Base-by-base conservation (phyloP, 2,113 vertebrate genomes). In the Vulpes ferrilata region DNA sequence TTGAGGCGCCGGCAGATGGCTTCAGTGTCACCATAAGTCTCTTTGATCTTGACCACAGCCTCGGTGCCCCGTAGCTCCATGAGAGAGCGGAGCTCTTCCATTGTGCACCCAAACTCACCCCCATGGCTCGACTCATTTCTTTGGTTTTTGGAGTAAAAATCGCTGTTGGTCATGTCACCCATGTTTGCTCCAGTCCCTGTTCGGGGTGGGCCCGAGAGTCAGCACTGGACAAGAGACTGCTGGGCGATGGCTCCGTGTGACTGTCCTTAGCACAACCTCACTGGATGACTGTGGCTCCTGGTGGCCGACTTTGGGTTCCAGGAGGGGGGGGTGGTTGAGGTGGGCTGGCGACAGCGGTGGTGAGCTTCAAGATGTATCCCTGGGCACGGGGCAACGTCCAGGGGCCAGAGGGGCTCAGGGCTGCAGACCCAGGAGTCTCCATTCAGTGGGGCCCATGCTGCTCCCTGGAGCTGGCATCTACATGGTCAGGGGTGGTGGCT, bases 141-240 rank as follows among this genome's bases (percentile, higher is more conserved):
- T 99, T 99, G 99, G 99, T 99, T 99, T 99, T 99, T 99, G 98
- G 99, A 99, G 98, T 99, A 99, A 99, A 99, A 99, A 99, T 99
- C 99, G 60, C 99, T 99, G 98, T 99, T 99, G 91, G 99, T 99
- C 99, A 99, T 99, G 99, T 99, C 99, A 99, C 99, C 99, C 99
- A 99, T 99, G 96, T 98, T 97, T 99, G 98, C 98, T 30, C 93
- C 95, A 90, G 98, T 93, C 98, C 98, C 98, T 97, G 82, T 98
- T 98, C 87, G 82, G 98, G 97, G 79, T 88, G 15, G 94, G 97
- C 93, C 96, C 65, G 91, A 98, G 95, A 97, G 97, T 92, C 98
- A 98, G 98, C 86, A 11, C 87, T 91, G 93, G 94, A 98, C 86
- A 88, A 98, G 96, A 94, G 78, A 94, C 73, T 88, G 97, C 91